Evolutionary conservation across 1,140 invertebrate species (phyloP).

Genomic region (Drosophila tristis): DNA sequence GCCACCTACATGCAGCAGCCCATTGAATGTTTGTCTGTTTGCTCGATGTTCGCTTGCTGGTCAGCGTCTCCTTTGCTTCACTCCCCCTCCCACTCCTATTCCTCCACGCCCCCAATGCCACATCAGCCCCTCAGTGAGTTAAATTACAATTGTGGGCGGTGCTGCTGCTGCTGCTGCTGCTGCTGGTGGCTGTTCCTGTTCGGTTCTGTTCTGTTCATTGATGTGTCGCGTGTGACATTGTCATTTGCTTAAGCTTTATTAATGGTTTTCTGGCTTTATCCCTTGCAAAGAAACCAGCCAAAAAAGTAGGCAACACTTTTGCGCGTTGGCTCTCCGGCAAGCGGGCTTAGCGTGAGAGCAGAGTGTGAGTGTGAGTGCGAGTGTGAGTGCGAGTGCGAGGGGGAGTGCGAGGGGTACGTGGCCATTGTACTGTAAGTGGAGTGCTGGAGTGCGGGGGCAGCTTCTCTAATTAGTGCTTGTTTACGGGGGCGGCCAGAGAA

Average conservation of each 20-base stretch:
- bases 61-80: conserved; percentile 8
- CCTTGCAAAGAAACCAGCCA: not conserved
- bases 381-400: no score
- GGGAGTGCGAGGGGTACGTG: no score
- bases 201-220: conserved; percentile 40
- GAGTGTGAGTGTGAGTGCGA: no score
- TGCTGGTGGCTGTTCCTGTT: not conserved
- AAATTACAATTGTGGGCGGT: conserved; percentile 42
- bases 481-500: conserved; percentile 23
- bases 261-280: conserved; percentile 47
- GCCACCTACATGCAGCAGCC: conserved; percentile 14
- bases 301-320: conserved; percentile 56
- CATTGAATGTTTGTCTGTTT: conserved; percentile 35
- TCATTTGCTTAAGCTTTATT: conserved; percentile 62
- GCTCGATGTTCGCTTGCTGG: conserved; percentile 37
- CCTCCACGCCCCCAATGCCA: not conserved
- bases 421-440: not conserved
- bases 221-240: conserved; percentile 49
- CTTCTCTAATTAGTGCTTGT: conserved; percentile 45
- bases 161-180: no score
- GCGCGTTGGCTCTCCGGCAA: not conserved
- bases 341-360: not conserved
- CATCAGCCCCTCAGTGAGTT: conserved; percentile 19
- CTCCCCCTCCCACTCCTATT: no score
- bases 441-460: conserved; percentile 7